Evolutionary conservation across 1,140 invertebrate genomes (phyloP), one percentile per base, ranked within the genome.

Genomic region (Adelges cooleyi): DNA sequence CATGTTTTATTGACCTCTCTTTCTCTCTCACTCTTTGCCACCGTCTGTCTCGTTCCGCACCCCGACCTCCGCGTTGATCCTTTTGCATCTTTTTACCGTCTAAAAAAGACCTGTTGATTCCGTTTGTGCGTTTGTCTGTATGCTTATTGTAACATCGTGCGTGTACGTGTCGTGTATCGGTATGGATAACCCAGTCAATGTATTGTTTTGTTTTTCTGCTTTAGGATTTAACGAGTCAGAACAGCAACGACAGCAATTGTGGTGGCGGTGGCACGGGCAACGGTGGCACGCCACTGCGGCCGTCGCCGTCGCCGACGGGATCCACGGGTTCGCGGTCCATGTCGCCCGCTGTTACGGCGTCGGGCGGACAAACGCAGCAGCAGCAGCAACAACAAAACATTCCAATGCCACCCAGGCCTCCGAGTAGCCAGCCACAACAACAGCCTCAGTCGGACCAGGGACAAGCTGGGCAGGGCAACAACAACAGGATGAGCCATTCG

Each of bases 291-390:
- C 84, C 84, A 68, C 84, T 92, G 82, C 86, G 92, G 77, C 90
- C 90, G 67, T 90, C 88, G 72, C 90, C 91, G 71, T 94, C 91
- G 72, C 91, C 92, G 70, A 92, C 90, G 73, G 90, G 91, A 73
- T 92, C 89, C 71, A 86, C 86, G 72, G 90, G 91, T 75, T 94
- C 91, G 71, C 84, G 91, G 77, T 95, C 91, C 75, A 93, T 94
- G 87, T 95, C 92, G 76, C 92, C 92, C 73, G 91, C 91, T 78
- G 89, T 94, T 74, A 90, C 90, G 92, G 75, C 83, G 87, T 82
- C 48, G 0, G 22, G n/a, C 13, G 56, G 25, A 8, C 38, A 42
- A 48, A 23, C 56, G 2, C 25, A 40, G 13, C 56, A 62, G 18
- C 56, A 62, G n/a, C 73, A 73, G 68, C 70, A 76, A 2, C 17